Base-by-base conservation (phyloP, 1,140 invertebrate genomes). In the Lordiphosa collinella region DNA sequence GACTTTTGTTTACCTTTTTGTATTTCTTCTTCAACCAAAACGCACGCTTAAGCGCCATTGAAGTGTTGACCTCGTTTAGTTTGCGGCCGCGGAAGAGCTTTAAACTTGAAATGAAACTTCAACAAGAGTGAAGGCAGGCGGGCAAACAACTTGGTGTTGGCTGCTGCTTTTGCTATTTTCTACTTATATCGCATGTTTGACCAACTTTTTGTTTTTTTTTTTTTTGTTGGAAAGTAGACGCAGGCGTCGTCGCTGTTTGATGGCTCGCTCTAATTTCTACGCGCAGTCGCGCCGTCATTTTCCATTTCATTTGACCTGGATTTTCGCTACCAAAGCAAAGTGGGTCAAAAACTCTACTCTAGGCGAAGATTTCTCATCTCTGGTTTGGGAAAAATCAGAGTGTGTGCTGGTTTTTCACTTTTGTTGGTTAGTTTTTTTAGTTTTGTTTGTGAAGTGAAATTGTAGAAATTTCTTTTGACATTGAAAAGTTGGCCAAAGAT, bases 251-350 rank as follows among this genome's bases (percentile, higher is more conserved):
- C 41, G 38, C 38, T 16, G 49, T 49, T 25, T 29, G 25, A 29
- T 29, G 14, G 43, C 52, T 66, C 66, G 70, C 75, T 75, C 78
- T 72, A 82, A 75, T 82, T 84, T 82, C 76, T 84, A 78, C 74
- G 73, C 74, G 75, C 69, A 62, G 74, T 40, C 53, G 63, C 49
- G 18, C 31, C 34, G 41, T 82, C 72, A 82, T 82, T 86, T 86
- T 86, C 82, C 72, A 86, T 86, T 86, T 86, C 82, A 69, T 86
- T 86, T 86, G 82, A 82, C 82, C 82, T 86, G 68, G 49, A 86
- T 86, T 86, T 86, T 82, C 68, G 66, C 74, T 50, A 56, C 47
- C 54, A 41, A 16, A 22, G 57, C 36, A 60, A 85, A 71, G 59
- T 84, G 79, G 78, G 82, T 86, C 76, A 78, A 48, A 61, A 38